These are phyloP conservation scores for Drosophila lowei DNA, from an alignment of 1,140 invertebrate species.

Conservation along the genomic window DNA sequence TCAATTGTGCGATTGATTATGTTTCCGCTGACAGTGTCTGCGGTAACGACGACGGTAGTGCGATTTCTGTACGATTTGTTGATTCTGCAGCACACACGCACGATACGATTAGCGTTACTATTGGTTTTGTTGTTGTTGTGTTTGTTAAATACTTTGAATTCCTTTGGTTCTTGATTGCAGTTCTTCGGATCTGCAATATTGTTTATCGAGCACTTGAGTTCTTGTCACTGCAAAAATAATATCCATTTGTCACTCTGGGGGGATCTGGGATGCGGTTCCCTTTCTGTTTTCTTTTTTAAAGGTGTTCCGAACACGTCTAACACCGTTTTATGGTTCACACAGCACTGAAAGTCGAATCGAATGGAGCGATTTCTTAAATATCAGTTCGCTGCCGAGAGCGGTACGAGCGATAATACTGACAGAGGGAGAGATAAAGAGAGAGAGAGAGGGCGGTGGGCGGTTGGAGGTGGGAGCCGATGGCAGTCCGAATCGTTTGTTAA, in stretches of 20 bases:
- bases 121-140: slow-evolving; percentile 2
- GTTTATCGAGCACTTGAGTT: slow-evolving; percentile 68
- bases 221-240: slow-evolving; percentile 38
- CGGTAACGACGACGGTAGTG: neutral
- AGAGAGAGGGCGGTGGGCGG: slow-evolving; percentile 4
- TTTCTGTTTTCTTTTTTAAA: slow-evolving; percentile 1
- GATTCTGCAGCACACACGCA: slow-evolving; percentile 22
- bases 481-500: slow-evolving; percentile 76
- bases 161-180: slow-evolving; percentile 52
- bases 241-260: slow-evolving; percentile 44
- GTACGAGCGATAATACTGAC: slow-evolving; percentile 14
- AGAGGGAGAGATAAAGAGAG: slow-evolving; percentile 12
- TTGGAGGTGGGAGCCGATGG: slow-evolving; percentile 2
- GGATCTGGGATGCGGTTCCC: slow-evolving; percentile 20
- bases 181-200: slow-evolving; percentile 42
- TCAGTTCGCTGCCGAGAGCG: slow-evolving; percentile 28
- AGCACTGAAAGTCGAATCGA: slow-evolving; percentile 57
- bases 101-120: slow-evolving; percentile 27
- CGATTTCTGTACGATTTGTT: slow-evolving; percentile 30
- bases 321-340: slow-evolving; percentile 58
- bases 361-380: slow-evolving; percentile 65
- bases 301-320: slow-evolving; percentile 56
- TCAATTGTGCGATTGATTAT: slow-evolving; percentile 57
- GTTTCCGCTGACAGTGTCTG: slow-evolving; percentile 9
- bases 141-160: slow-evolving; percentile 60